Base-by-base conservation (phyloP, 92 coral and sea anemone genomes). In the Parazoanthus atlanticus region DNA sequence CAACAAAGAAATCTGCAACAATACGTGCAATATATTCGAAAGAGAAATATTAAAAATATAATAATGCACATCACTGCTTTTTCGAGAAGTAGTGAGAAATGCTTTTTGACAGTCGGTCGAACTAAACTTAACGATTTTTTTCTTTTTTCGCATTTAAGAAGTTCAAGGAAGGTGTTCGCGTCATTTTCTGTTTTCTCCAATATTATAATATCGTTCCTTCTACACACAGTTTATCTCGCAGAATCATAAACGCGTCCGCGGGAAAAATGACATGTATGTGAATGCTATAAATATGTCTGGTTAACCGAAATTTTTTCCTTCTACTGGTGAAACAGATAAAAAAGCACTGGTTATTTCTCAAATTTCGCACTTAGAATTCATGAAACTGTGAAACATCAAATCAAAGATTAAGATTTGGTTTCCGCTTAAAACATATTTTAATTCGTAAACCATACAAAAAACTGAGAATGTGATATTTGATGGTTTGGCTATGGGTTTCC, bases 211-310 rank as follows among this genome's bases (percentile, higher is more conserved):
- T 81, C 28, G 0, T 32, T 32, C 28, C n/a, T 81, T 81, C 2
- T 58, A 30, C 33, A 25, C 46, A 17, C 52, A 75, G 52, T 74
- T 32, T 80, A 31, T 32, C 29, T 81, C 49, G 30, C 73, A 82
- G 54, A 33, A 49, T 19, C 71, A 3, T 28, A 82, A 36, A 26
- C 31, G 76, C 36, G 56, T 76, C 34, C 56, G 52, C 78, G 28
- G 64, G 56, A 65, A 41, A 84, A 41, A 69, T 70, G 78, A 84
- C 87, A 84, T 28, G 77, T 71, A 84, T 67, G 43, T 84, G 87
- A 46, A 46, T 84, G 78, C 87, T 46, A 69, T 71, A 73, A 84
- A 84, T 46, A 46, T 46, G 58, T 82, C 86, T 66, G 43, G 76
- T 12, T 82, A 65, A 46, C 76, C 19, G 77, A 19, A 81, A 64